Evolutionary conservation across 2,797 vertebrate genomes (phyloP).

Genomic region (Falco naumanni): DNA sequence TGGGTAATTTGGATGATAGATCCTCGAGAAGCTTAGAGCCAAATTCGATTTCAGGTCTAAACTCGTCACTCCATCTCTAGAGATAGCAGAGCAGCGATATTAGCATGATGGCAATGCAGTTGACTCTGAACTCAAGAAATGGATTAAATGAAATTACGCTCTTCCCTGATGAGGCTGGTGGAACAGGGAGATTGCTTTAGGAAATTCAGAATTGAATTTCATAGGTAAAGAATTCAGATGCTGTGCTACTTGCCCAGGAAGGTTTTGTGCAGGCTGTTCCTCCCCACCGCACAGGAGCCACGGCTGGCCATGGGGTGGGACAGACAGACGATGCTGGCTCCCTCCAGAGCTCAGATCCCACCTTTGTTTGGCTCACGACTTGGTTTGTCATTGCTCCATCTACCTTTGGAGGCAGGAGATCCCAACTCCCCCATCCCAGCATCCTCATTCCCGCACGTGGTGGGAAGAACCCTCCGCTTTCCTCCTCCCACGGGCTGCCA

Average conservation of each 20-base stretch:
- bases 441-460: rapidly evolving
- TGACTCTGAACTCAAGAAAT: slow-evolving; percentile 35
- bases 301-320: rapidly evolving
- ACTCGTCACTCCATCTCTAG: not conserved
- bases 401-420: not conserved
- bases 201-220: slow-evolving; percentile 55
- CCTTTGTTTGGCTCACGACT: rapidly evolving
- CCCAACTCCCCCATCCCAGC: not conserved
- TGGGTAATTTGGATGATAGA: not conserved
- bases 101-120: not conserved
- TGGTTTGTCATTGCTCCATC: not conserved
- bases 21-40: slow-evolving; percentile 40
- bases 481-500: not conserved
- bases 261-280: not conserved
- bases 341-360: not conserved
- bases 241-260: not conserved
- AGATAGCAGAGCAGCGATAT: slow-evolving; percentile 22
- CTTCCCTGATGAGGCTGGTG: slow-evolving; percentile 49
- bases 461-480: not conserved
- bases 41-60: slow-evolving; percentile 43
- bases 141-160: slow-evolving; percentile 54
- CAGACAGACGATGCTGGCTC: not conserved
- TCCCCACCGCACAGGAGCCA: rapidly evolving
- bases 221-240: not conserved
- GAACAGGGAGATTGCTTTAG: slow-evolving; percentile 51